These are phyloP conservation scores for Agrotis segetum DNA, from an alignment of 2,888 invertebrate genomes.

Conservation along the genomic window DNA sequence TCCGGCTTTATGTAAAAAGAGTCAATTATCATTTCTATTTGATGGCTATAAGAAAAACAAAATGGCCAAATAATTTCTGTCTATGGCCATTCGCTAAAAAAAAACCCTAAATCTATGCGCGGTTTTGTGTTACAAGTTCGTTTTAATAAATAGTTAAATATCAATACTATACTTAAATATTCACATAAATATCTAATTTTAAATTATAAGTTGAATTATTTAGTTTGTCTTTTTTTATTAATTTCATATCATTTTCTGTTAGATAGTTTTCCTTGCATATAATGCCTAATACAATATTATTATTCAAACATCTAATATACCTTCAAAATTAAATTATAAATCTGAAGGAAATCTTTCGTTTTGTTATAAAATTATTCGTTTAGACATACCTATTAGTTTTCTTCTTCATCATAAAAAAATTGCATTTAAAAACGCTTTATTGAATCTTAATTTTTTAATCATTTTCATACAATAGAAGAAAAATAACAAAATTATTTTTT, in stretches of 20 bases:
- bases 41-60: no score
- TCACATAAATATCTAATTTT: slow-evolving; percentile 42
- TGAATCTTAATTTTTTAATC: background rate
- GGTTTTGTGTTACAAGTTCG: background rate
- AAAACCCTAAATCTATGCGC: background rate
- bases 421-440: slow-evolving; percentile 29
- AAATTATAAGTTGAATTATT: slow-evolving; percentile 40
- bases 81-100: background rate
- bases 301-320: slow-evolving; percentile 7
- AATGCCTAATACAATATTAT: slow-evolving; percentile 8
- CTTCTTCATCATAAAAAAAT: slow-evolving; percentile 23
- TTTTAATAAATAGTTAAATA: slow-evolving; percentile 31
- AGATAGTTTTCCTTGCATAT: slow-evolving; percentile 18
- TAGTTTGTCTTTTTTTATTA: slow-evolving; percentile 13
- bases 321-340: slow-evolving; percentile 2
- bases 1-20: no score
- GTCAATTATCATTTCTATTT: no score
- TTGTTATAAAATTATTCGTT: slow-evolving; percentile 10
- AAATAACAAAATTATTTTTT: background rate
- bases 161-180: slow-evolving; percentile 41
- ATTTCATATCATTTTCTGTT: background rate
- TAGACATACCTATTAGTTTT: background rate
- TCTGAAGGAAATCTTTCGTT: background rate
- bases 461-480: background rate
- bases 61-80: no score